Conservation (phyloP, 2,797 vertebrate species). For the Onychomys torridus region DNA sequence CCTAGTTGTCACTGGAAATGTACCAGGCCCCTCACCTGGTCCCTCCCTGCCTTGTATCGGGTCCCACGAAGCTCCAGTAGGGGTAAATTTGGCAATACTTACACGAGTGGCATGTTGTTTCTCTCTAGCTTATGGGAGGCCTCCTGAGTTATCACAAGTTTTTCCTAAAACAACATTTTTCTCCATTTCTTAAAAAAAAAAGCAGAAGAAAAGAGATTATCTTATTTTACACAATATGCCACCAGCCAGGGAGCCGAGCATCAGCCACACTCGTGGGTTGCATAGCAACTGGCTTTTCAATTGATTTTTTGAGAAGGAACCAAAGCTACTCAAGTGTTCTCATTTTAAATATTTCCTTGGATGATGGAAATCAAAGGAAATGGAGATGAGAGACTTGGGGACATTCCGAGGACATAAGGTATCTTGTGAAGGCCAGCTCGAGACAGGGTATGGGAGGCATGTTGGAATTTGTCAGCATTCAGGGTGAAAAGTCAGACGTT, state of each 20-base stretch:
- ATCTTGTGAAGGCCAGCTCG: constrained; percentile 40
- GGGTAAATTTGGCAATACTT: constrained; percentile 71
- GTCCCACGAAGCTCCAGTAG: not conserved
- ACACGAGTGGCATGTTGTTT: constrained; percentile 65
- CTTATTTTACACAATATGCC: constrained; percentile 85
- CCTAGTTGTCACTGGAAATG: not conserved
- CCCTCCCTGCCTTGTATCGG: not conserved
- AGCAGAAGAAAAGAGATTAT: constrained; percentile 74
- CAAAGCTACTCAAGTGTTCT: constrained; percentile 77
- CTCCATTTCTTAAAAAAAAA: constrained; percentile 62
- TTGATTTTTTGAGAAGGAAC: constrained; percentile 83
- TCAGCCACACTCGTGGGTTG: constrained; percentile 82
- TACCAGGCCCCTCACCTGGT: not conserved
- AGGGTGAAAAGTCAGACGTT: not conserved
- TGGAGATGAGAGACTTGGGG: constrained; percentile 61
- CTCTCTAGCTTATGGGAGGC: constrained; percentile 81
- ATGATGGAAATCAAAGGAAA: constrained; percentile 67
- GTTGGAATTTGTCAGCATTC: not conserved
- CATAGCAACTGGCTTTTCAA: constrained; percentile 87
- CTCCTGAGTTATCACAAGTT: constrained; percentile 80
- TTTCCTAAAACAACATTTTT: constrained; percentile 83
- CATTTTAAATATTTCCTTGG: constrained; percentile 79
- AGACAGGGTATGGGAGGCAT: not conserved
- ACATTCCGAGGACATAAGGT: constrained; percentile 18
- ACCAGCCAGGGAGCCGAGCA: constrained; percentile 83